Percentiles rank a stretch among this genome's conserved stretches.
phyloP scores from a whole-genome alignment of 2,888 invertebrate species.

The Mythimna albipuncta region DNA sequence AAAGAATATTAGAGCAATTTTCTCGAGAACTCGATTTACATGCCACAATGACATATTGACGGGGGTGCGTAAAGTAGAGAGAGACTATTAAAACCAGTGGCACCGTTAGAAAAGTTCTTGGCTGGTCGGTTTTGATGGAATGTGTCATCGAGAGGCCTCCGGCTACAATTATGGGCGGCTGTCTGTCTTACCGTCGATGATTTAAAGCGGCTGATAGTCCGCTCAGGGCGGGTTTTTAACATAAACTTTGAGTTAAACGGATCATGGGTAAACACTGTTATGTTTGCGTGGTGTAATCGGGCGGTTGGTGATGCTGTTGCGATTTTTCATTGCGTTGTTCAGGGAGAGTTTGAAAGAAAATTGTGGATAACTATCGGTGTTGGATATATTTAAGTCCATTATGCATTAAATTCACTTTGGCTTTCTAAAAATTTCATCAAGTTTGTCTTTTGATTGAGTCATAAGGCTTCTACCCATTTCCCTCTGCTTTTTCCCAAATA shows the following conservation, averaged over 20 bases:
- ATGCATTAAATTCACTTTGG: neutral
- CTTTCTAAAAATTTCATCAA: neutral
- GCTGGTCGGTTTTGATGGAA: slow-evolving; percentile 81
- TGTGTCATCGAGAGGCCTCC: slow-evolving; percentile 84
- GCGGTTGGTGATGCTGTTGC: slow-evolving; percentile 33
- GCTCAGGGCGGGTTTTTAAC: slow-evolving; percentile 78
- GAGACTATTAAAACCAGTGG: slow-evolving; percentile 45
- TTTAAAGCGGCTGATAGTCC: slow-evolving; percentile 81
- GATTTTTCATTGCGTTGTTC: slow-evolving; percentile 30
- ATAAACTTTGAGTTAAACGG: slow-evolving; percentile 77
- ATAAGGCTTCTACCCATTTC: no score
- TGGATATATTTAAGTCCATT: neutral
- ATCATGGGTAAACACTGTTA: slow-evolving; percentile 65
- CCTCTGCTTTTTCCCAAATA: no score
- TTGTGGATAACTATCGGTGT: neutral
- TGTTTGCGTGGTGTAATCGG: slow-evolving; percentile 57
- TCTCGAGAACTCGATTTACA: slow-evolving; percentile 81
- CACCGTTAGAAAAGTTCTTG: slow-evolving; percentile 71
- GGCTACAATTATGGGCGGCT: slow-evolving; percentile 82
- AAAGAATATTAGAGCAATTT: slow-evolving; percentile 85
- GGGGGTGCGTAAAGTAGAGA: slow-evolving; percentile 48
- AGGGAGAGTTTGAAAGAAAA: neutral
- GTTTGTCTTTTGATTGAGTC: neutral
- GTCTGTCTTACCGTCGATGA: slow-evolving; percentile 77
- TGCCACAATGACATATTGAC: slow-evolving; percentile 87